Evolutionary conservation across 2,888 invertebrate genomes (phyloP).

Genomic region (Steinernema scapterisci): DNA sequence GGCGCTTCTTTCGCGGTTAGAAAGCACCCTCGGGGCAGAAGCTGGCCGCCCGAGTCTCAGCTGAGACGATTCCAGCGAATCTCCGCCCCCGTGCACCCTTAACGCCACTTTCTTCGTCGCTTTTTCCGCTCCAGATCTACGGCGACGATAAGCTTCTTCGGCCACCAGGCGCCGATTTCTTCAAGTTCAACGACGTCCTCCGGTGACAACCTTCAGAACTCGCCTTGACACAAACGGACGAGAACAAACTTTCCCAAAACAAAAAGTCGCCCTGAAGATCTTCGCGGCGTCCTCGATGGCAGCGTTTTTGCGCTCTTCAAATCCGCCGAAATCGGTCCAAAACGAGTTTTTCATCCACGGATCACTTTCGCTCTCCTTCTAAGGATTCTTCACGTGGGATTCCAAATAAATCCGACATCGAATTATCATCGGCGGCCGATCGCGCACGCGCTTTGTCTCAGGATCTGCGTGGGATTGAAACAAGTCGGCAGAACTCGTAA

Average conservation of each 20-base stretch:
- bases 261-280: constrained; percentile 3
- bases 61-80: not conserved
- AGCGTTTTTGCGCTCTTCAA: constrained; percentile 19
- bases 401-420: constrained; percentile 9
- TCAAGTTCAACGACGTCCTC: not conserved
- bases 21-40: constrained; percentile 28
- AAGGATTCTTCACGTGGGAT: not conserved
- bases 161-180: not conserved
- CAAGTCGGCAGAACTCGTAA: not conserved
- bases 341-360: constrained; percentile 17
- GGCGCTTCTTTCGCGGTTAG: constrained; percentile 23
- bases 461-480: not conserved
- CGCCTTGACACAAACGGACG: not conserved
- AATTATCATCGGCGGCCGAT: not conserved
- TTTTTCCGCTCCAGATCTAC: constrained; percentile 20
- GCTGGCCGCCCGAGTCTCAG: not conserved
- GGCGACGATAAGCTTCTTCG: constrained; percentile 22
- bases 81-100: not conserved
- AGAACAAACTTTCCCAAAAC: not conserved
- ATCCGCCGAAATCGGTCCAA: not conserved
- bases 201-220: too few species aligned
- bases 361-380: constrained; percentile 16
- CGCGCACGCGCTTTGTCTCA: constrained; percentile 15
- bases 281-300: not conserved
- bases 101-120: not conserved